phyloP scores from a whole-genome alignment of 2,888 invertebrate species.

The Seira ritae region DNA sequence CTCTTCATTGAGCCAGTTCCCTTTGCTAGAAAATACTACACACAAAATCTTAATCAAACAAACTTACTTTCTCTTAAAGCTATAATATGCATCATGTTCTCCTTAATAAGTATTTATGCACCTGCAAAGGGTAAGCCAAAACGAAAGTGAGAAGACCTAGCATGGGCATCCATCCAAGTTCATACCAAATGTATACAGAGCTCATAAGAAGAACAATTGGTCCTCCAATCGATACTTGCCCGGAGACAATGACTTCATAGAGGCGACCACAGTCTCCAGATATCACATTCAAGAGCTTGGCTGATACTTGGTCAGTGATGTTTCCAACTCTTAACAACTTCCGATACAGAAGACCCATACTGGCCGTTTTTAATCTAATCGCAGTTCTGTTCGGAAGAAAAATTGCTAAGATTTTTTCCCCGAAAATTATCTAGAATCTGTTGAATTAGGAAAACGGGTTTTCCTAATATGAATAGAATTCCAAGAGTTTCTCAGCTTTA shows the following conservation, averaged over 20 bases:
- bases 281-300: slow-evolving; percentile 79
- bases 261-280: slow-evolving; percentile 79
- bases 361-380: slow-evolving; percentile 75
- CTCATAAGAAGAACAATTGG: slow-evolving; percentile 78
- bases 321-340: slow-evolving; percentile 76
- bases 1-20: slow-evolving; percentile 75
- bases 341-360: slow-evolving; percentile 76
- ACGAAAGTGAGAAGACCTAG: slow-evolving; percentile 78
- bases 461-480: too few relatives aligned
- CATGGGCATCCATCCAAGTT: slow-evolving; percentile 79
- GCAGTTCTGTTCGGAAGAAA: slow-evolving; percentile 74
- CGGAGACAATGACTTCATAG: slow-evolving; percentile 78
- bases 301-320: slow-evolving; percentile 76
- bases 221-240: slow-evolving; percentile 78
- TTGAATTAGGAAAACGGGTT: too few relatives aligned
- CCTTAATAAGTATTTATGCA: slow-evolving; percentile 74
- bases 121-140: slow-evolving; percentile 79
- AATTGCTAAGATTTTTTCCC: slow-evolving; percentile 4
- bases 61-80: background rate
- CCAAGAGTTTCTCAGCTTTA: too few relatives aligned
- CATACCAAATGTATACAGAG: slow-evolving; percentile 77
- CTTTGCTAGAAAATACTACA: slow-evolving; percentile 77
- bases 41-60: background rate
- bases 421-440: too few relatives aligned
- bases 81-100: background rate